Conservation (phyloP, 2,888 invertebrate species). For the Celastrina argiolus region DNA sequence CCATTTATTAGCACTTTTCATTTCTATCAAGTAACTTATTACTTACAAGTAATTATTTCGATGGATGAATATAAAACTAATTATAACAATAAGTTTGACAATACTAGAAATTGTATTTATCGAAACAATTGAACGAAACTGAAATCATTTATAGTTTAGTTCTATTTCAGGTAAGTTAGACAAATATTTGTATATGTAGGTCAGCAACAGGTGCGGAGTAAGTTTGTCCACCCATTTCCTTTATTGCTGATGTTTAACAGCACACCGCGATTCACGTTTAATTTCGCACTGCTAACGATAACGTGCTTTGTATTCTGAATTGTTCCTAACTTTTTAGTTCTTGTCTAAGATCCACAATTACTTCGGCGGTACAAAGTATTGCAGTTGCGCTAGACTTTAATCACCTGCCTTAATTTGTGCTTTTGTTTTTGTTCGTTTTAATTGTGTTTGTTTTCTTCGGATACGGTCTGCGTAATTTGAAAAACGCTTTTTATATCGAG, state of each 20-base stretch:
- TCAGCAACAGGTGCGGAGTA: constrained; percentile 36
- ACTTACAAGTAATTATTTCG: too few relatives aligned
- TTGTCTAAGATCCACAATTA: constrained; percentile 19
- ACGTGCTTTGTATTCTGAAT: constrained; percentile 29
- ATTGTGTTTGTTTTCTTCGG: not conserved
- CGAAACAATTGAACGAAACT: not conserved
- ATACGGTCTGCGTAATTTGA: too few relatives aligned
- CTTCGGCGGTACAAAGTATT: not conserved
- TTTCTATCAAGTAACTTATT: too few relatives aligned
- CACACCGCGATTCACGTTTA: constrained; percentile 28
- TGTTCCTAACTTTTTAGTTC: constrained; percentile 6
- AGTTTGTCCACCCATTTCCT: constrained; percentile 32
- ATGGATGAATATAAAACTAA: too few relatives aligned
- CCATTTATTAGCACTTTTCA: too few relatives aligned
- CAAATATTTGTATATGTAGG: constrained; percentile 29
- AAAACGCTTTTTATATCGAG: too few relatives aligned
- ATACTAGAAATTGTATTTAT: not conserved
- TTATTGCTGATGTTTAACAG: constrained; percentile 29
- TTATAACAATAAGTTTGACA: not conserved
- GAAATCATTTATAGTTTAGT: not conserved
- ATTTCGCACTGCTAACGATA: constrained; percentile 28
- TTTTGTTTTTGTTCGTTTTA: not conserved
- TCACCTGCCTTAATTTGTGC: not conserved
- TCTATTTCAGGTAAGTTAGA: constrained; percentile 24
- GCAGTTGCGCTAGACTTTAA: constrained; percentile 11